These are phyloP conservation scores for Heteromyza rotundicornis DNA, from an alignment of 2,888 invertebrate genomes.

Conservation along the genomic window DNA sequence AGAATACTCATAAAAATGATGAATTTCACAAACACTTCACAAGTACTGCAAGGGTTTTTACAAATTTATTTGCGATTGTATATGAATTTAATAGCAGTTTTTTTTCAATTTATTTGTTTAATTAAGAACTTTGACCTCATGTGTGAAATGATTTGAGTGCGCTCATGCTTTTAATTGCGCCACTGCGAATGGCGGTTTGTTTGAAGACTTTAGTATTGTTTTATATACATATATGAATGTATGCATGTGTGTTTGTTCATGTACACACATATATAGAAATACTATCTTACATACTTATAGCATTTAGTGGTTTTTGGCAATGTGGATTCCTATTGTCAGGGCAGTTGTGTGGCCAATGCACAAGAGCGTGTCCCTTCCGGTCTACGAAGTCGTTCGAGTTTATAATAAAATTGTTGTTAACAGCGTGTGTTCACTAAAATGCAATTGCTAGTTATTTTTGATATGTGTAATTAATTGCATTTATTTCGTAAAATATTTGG, in stretches of 20 bases:
- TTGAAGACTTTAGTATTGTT: not conserved
- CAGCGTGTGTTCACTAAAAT: slow-evolving; percentile 43
- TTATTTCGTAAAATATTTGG: slow-evolving; percentile 58
- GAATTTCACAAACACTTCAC: not conserved
- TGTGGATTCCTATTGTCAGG: not conserved
- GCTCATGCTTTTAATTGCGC: not conserved
- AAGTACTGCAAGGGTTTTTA: not conserved
- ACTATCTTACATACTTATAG: too few species aligned
- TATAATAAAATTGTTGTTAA: too few species aligned
- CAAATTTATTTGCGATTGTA: not conserved
- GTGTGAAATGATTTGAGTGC: not conserved
- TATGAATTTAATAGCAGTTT: slow-evolving; percentile 6
- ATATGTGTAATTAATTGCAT: slow-evolving; percentile 62
- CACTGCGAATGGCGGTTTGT: not conserved
- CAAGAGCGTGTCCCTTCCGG: too few species aligned
- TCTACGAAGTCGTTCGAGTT: too few species aligned
- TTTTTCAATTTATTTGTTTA: slow-evolving; percentile 5
- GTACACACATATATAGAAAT: too few species aligned
- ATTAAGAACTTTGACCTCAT: slow-evolving; percentile 1
- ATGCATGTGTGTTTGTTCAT: too few species aligned
- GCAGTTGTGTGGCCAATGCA: not conserved
- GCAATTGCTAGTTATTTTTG: slow-evolving; percentile 57
- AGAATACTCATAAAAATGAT: slow-evolving; percentile 9
- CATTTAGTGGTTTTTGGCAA: not conserved
- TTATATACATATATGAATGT: not conserved